phyloP scores from a whole-genome alignment of 2,797 vertebrate species.

The Petrocephalus schoutedeni region DNA sequence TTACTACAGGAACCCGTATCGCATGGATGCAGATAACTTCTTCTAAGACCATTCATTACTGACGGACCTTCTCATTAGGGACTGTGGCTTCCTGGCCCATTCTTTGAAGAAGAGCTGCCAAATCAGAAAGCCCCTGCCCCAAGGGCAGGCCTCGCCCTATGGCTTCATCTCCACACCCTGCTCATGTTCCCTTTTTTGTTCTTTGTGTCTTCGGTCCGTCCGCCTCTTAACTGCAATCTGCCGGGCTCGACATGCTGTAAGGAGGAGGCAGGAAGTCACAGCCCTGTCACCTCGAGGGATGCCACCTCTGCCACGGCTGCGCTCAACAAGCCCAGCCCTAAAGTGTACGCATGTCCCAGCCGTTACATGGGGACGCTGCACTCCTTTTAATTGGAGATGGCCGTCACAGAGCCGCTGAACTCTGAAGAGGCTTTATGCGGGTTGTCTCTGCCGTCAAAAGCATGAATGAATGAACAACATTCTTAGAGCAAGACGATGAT shows the following conservation, averaged over 20 bases:
- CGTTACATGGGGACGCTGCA: not conserved
- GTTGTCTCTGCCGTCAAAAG: not conserved
- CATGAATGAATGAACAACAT: conserved; percentile 8
- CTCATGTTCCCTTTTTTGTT: not conserved
- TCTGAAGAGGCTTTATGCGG: conserved; percentile 7
- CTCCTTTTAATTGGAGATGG: not conserved
- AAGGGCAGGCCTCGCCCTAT: not conserved
- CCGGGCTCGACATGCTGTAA: not conserved
- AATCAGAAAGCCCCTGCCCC: not conserved
- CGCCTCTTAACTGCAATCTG: not conserved
- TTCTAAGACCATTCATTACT: conserved; percentile 15
- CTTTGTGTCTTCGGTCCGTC: conserved; percentile 1
- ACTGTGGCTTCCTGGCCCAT: conserved; percentile 3
- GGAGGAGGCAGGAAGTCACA: not conserved
- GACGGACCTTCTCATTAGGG: conserved; percentile 19
- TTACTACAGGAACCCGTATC: not conserved
- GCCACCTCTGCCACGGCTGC: not conserved
- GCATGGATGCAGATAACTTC: conserved; percentile 1
- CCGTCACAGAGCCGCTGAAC: not conserved
- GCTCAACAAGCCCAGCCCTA: not conserved
- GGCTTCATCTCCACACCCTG: not conserved
- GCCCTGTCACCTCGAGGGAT: not conserved
- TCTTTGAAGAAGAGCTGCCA: conserved; percentile 7
- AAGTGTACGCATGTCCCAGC: not conserved
- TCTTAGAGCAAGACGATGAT: conserved; percentile 22